These are phyloP conservation scores for Beris chalybata DNA, from an alignment of 2,888 invertebrate genomes.

Conservation along the genomic window DNA sequence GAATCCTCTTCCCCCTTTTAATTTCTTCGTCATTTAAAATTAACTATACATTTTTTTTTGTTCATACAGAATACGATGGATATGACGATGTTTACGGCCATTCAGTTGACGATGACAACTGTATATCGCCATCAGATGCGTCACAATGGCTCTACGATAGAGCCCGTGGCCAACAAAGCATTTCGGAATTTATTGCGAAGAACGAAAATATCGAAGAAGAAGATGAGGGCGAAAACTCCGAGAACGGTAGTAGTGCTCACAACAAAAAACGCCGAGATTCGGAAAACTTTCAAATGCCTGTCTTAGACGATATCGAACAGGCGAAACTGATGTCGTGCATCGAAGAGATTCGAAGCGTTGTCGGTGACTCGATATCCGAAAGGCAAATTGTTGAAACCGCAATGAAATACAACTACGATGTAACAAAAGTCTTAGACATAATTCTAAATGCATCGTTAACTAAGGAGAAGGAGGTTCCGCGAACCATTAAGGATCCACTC, in stretches of 20 bases:
- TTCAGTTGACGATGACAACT: conserved; percentile 91
- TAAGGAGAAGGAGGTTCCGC: not conserved
- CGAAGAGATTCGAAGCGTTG: conserved; percentile 76
- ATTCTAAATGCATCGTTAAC: conserved; percentile 60
- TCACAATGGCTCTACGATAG: conserved; percentile 85
- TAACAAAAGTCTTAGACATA: conserved; percentile 71
- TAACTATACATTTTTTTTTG: conserved; percentile 23
- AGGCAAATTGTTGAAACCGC: conserved; percentile 72
- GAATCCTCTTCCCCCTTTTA: no score
- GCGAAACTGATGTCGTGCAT: conserved; percentile 80
- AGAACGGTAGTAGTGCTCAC: conserved; percentile 58
- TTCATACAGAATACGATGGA: conserved; percentile 77
- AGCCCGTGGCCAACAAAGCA: conserved; percentile 69
- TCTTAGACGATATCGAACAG: conserved; percentile 68
- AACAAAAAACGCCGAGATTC: conserved; percentile 53
- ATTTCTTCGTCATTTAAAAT: no score
- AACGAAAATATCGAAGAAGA: conserved; percentile 74
- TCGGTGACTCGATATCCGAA: conserved; percentile 77
- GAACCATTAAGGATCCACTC: conserved; percentile 41
- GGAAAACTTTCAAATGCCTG: conserved; percentile 57
- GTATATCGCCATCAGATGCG: conserved; percentile 85
- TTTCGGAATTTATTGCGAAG: conserved; percentile 70
- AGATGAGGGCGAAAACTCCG: conserved; percentile 65
- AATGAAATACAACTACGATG: conserved; percentile 71
- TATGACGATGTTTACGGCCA: conserved; percentile 91